These are phyloP conservation scores for Trichechus manatus DNA, from an alignment of 2,113 vertebrate genomes.

Conservation along the genomic window DNA sequence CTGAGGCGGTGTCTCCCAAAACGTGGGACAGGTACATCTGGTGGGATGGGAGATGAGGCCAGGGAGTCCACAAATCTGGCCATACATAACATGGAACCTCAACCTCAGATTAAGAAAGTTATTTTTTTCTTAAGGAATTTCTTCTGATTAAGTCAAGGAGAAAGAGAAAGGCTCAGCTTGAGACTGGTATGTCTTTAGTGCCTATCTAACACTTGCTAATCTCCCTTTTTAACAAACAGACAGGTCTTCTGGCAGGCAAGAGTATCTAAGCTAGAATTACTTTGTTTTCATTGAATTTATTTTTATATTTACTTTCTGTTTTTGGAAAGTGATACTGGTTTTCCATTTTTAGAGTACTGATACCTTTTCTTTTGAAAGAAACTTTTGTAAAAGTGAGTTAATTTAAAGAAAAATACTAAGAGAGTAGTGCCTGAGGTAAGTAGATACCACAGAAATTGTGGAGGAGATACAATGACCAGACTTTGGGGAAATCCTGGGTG, in stretches of 20 bases:
- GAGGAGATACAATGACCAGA: not conserved
- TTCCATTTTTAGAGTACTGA: conserved; percentile 44
- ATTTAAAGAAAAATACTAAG: conserved; percentile 50
- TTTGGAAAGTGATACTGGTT: conserved; percentile 50
- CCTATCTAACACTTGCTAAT: not conserved
- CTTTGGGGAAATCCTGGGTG: not conserved
- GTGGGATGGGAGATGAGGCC: not conserved
- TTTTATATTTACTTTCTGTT: conserved; percentile 67
- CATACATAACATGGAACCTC: not conserved
- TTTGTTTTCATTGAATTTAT: conserved; percentile 48
- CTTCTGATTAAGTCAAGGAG: not conserved
- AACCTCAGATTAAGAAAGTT: not conserved
- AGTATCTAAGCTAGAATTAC: conserved; percentile 4
- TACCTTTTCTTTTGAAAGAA: conserved; percentile 23
- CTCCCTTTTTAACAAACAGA: not conserved
- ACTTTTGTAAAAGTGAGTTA: conserved; percentile 40
- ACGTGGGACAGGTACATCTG: not conserved
- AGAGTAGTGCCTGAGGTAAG: not conserved
- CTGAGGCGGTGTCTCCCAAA: not conserved
- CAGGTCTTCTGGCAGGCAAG: not conserved
- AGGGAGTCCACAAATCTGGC: not conserved
- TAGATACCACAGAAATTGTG: not conserved
- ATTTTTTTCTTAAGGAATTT: not conserved
- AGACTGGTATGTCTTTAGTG: not conserved
- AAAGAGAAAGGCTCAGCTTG: not conserved